Evolutionary conservation across 2,797 vertebrate genomes (phyloP).

Genomic region (Oceanodroma leucorhoa): DNA sequence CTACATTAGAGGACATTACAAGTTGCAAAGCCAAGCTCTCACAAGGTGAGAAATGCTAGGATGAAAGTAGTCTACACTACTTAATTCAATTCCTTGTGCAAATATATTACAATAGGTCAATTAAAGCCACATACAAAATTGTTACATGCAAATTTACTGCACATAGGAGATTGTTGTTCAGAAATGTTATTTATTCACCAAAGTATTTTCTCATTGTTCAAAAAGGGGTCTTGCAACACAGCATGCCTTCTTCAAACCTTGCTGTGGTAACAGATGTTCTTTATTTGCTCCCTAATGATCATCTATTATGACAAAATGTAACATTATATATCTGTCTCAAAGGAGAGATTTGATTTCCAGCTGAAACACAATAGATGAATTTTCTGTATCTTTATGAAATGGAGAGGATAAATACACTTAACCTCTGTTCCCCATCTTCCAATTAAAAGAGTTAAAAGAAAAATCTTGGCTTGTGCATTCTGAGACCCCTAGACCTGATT

Average conservation of each 20-base stretch:
- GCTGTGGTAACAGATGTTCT: not conserved
- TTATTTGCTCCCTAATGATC: not conserved
- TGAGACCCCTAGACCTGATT: not conserved
- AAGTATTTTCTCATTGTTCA: not conserved
- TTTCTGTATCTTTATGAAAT: not conserved
- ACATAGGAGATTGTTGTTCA: not conserved
- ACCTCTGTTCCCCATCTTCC: not conserved
- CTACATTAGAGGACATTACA: not conserved
- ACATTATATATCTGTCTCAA: not conserved
- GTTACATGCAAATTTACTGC: not conserved
- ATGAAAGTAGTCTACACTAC: not conserved
- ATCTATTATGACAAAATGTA: not conserved
- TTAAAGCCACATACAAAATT: not conserved
- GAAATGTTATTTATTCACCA: not conserved
- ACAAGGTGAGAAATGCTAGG: not conserved
- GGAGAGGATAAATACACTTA: conserved; percentile 14
- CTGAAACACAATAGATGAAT: not conserved
- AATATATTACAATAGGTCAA: not conserved
- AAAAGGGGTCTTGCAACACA: not conserved
- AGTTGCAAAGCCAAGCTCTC: not conserved
- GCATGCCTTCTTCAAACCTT: not conserved
- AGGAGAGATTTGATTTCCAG: conserved; percentile 13
- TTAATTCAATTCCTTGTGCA: not conserved
- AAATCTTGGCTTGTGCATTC: not conserved
- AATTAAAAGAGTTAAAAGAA: not conserved